phyloP scores from a whole-genome alignment of 2,888 invertebrate genomes.

The Plemyria rubiginata region DNA sequence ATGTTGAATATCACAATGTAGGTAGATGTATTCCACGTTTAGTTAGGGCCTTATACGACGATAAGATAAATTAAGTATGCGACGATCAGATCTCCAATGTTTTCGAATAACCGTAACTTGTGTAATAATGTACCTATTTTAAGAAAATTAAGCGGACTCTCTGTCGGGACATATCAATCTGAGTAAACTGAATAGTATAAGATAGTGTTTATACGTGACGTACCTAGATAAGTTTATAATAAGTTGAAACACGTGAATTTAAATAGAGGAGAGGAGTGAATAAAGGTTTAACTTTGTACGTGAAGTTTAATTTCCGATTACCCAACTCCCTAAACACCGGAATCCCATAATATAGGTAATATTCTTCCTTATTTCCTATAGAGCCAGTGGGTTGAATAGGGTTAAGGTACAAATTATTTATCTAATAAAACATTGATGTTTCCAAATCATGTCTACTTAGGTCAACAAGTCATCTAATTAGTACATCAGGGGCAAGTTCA shows the following conservation, averaged over 20 bases:
- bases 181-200: slow-evolving; percentile 64
- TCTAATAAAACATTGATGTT: too few species aligned
- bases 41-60: slow-evolving; percentile 69
- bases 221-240: slow-evolving; percentile 79
- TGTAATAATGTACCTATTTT: slow-evolving; percentile 65
- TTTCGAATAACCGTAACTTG: slow-evolving; percentile 74
- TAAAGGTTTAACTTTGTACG: slow-evolving; percentile 72
- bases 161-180: slow-evolving; percentile 77
- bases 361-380: not conserved
- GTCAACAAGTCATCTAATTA: not conserved
- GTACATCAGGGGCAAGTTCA: not conserved
- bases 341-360: not conserved
- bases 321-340: not conserved
- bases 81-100: slow-evolving; percentile 77
- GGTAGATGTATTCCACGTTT: slow-evolving; percentile 63
- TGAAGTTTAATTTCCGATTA: slow-evolving; percentile 51
- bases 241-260: slow-evolving; percentile 82
- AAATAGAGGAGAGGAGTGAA: slow-evolving; percentile 78
- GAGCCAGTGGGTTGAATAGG: not conserved
- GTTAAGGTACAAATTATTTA: not conserved
- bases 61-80: slow-evolving; percentile 64
- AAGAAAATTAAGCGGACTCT: slow-evolving; percentile 72
- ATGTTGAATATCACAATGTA: slow-evolving; percentile 67
- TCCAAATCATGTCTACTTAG: too few species aligned
- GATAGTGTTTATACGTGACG: slow-evolving; percentile 80